Evolutionary conservation across 2,888 invertebrate species (phyloP), one percentile per base, ranked within the genome.

Genomic region (Itoplectis maculator): DNA sequence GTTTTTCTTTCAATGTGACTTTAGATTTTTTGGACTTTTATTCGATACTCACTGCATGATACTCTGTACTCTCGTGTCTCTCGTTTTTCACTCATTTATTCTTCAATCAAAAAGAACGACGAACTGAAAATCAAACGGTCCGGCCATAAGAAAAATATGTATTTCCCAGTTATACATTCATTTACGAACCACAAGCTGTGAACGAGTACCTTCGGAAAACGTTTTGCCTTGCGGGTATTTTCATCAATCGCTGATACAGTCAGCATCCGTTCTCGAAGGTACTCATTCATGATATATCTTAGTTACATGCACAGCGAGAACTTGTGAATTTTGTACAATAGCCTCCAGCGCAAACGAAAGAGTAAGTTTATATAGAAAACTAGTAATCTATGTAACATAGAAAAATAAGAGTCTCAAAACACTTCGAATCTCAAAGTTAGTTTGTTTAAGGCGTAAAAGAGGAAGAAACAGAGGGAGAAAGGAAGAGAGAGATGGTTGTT

Each of bases 331-430:
- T 85, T 86, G 86, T 84, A 86, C 85, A 87, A 88, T 87, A 88
- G 91, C 90, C 91, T 90, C 90, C 91, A 90, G 90, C 86, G 87
- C 83, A 72, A 66, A 79, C 61, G 82, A 59, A 78, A 77, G 69
- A 56, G 47, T 49, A 35, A 65, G 45, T 42, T 42, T 59, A 51
- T 29, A 59, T 69, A 51, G 56, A 65, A 47, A 15, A 37, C 49
- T 61, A 29, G 51, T n/a, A 54, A 35, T 29, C 35, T 40, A n/a
- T 65, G 51, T 42, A 82, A 47, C 54, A 75, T 83, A 81, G 79
- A 65, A 66, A 80, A 81, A 85, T 78, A 83, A 77, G 88, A 81
- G 85, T 86, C 84, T 88, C n/a, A n/a, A n/a, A 89, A 86, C 78
- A 79, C 84, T 84, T 88, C 82, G 87, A 87, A 85, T 85, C 83